A percentile compares a stretch with the other conserved stretches of the same genome.
phyloP scores from a whole-genome alignment of 2,797 vertebrate genomes.

The Notolabrus celidotus region DNA sequence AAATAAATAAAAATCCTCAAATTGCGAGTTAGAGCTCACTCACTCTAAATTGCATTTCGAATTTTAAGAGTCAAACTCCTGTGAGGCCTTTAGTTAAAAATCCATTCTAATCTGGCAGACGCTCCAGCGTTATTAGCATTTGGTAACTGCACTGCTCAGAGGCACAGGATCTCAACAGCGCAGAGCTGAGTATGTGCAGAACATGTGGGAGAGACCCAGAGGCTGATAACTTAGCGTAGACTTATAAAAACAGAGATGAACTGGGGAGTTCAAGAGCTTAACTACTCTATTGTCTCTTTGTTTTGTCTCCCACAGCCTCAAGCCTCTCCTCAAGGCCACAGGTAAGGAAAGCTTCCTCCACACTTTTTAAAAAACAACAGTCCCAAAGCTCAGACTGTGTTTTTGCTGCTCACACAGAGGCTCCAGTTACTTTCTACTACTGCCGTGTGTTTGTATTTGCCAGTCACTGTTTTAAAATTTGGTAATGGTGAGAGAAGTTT shows the following conservation, averaged over 20 bases:
- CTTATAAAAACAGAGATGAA: slow-evolving; percentile 51
- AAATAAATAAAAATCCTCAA: slow-evolving; percentile 52
- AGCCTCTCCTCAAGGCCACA: slow-evolving; percentile 83
- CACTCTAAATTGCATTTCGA: slow-evolving; percentile 56
- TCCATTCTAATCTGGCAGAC: slow-evolving; percentile 75
- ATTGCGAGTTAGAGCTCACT: slow-evolving; percentile 25
- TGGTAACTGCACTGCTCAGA: slow-evolving; percentile 49
- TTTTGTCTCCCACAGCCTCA: slow-evolving; percentile 74
- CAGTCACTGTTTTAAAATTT: slow-evolving; percentile 18
- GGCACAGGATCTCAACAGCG: slow-evolving; percentile 30
- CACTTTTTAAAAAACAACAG: not conserved
- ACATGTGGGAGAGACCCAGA: slow-evolving; percentile 44
- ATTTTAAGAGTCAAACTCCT: slow-evolving; percentile 49
- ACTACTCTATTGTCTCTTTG: slow-evolving; percentile 49
- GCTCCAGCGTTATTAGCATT: slow-evolving; percentile 61
- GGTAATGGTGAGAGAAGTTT: slow-evolving; percentile 17
- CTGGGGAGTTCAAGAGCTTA: slow-evolving; percentile 50
- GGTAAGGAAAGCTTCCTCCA: slow-evolving; percentile 66
- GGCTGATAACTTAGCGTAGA: slow-evolving; percentile 56
- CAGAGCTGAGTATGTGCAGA: slow-evolving; percentile 29
- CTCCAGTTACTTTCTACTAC: not conserved
- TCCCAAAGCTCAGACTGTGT: slow-evolving; percentile 6
- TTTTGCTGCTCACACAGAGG: not conserved
- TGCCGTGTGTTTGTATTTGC: slow-evolving; percentile 1
- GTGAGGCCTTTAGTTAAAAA: slow-evolving; percentile 74